phyloP scores from a whole-genome alignment of 2,797 vertebrate genomes.

The Adelosebastes latens region DNA sequence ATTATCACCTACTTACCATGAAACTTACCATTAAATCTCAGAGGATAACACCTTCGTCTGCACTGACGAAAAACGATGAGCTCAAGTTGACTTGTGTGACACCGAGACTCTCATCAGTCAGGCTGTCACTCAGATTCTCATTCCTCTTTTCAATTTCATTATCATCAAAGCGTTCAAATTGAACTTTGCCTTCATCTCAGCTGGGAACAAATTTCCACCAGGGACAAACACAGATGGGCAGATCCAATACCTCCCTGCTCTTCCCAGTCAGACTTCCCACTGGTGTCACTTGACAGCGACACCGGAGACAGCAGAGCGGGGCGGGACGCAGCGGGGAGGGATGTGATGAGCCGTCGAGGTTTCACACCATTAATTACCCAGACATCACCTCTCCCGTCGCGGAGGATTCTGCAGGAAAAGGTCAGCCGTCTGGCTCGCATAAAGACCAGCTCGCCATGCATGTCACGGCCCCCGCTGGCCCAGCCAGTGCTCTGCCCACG shows the following conservation, averaged over 20 bases:
- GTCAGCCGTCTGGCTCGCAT: conserved; percentile 72
- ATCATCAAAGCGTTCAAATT: conserved; percentile 18
- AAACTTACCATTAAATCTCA: conserved; percentile 13
- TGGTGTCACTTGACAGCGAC: conserved; percentile 46
- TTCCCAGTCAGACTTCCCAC: conserved; percentile 15
- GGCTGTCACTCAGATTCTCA: conserved; percentile 14
- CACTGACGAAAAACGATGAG: conserved; percentile 11
- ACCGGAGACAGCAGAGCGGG: conserved; percentile 18
- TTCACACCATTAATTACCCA: conserved; percentile 74
- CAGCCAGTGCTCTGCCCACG: conserved; percentile 40
- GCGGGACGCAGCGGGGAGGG: neutral
- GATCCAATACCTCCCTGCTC: conserved; percentile 23
- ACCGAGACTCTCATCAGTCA: conserved; percentile 19
- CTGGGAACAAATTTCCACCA: conserved; percentile 31
- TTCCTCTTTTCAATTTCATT: conserved; percentile 41
- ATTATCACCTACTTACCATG: no score
- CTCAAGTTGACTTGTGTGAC: conserved; percentile 13
- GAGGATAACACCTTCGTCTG: neutral
- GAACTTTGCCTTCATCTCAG: conserved; percentile 31
- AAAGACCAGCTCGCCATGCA: conserved; percentile 62
- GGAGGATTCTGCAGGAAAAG: conserved; percentile 66
- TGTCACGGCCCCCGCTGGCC: conserved; percentile 53
- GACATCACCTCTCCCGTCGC: conserved; percentile 56
- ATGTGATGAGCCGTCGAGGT: conserved; percentile 33
- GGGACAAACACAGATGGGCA: conserved; percentile 30